Conservation (phyloP, 2,888 invertebrate species). For the Heliconius erato region DNA sequence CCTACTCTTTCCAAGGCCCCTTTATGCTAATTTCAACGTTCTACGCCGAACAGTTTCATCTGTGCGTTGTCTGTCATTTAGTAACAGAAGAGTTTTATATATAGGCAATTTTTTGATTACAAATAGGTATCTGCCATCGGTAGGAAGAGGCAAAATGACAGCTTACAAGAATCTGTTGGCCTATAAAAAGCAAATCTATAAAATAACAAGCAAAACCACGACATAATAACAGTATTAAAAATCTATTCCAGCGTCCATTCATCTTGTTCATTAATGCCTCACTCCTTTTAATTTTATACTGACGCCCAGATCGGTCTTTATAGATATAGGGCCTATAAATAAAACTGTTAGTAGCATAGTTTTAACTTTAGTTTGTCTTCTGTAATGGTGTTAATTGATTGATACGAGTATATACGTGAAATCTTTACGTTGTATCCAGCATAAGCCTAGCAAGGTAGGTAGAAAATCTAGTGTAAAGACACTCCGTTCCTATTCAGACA, state of each 20-base stretch:
- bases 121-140: too few species aligned
- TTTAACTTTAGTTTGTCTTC: neutral
- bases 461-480: neutral
- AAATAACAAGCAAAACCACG: neutral
- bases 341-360: neutral
- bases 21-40: too few species aligned
- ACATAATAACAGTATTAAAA: neutral
- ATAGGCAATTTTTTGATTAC: too few species aligned
- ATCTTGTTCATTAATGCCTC: constrained; percentile 31
- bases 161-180: too few species aligned
- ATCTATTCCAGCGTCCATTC: constrained; percentile 34
- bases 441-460: too few species aligned
- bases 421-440: too few species aligned
- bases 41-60: too few species aligned
- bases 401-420: too few species aligned
- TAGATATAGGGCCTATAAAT: neutral
- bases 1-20: too few species aligned
- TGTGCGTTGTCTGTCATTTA: too few species aligned
- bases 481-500: neutral
- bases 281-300: constrained; percentile 36
- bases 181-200: neutral
- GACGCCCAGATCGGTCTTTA: constrained; percentile 19
- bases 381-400: neutral
- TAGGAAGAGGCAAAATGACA: too few species aligned
- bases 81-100: too few species aligned